These are phyloP conservation scores for Suricata suricatta DNA, from an alignment of 2,113 vertebrate species.

Conservation along the genomic window DNA sequence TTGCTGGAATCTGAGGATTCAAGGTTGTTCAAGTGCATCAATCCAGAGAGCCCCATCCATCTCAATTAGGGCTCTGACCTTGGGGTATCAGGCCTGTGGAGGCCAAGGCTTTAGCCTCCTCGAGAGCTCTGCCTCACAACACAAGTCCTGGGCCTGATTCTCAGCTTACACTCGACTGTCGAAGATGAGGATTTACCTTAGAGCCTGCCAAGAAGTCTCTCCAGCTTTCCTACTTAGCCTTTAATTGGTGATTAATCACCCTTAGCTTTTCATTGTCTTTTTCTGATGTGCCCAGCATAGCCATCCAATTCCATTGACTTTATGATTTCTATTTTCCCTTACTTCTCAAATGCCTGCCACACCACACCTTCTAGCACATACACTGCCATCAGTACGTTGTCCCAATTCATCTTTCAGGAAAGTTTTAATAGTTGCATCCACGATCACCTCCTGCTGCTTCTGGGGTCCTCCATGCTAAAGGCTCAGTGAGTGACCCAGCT, in stretches of 20 bases:
- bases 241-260: neutral
- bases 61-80: neutral
- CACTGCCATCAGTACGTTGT: neutral
- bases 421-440: neutral
- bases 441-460: accelerated
- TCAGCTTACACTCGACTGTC: neutral
- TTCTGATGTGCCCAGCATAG: neutral
- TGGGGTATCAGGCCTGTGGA: neutral
- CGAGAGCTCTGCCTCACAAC: neutral
- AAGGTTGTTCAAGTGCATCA: neutral
- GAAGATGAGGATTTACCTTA: neutral
- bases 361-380: accelerated
- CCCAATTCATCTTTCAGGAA: neutral
- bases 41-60: no score
- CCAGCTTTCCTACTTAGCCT: neutral
- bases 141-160: neutral
- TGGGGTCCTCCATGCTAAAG: neutral
- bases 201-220: neutral
- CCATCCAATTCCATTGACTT: neutral
- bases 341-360: neutral
- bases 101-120: neutral
- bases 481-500: neutral
- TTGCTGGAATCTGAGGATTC: neutral
- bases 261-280: neutral
- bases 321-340: neutral